Evolutionary conservation across 2,113 vertebrate genomes (phyloP).

Genomic region (Brienomyrus longianalis): DNA sequence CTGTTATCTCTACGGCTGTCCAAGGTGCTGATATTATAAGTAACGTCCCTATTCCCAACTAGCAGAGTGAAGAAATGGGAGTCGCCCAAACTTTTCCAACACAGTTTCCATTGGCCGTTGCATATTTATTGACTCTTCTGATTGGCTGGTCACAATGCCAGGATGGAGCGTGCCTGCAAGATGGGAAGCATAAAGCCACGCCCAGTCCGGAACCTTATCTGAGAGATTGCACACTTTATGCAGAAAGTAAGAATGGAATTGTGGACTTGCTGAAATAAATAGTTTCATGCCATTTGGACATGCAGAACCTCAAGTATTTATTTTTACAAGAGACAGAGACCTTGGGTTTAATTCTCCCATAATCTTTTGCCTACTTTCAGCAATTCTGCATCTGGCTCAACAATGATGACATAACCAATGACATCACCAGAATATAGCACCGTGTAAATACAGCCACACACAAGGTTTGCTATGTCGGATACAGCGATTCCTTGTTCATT

Average conservation of each 20-base stretch:
- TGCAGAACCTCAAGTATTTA: not conserved
- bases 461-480: not conserved
- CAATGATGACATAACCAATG: not conserved
- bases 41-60: slow-evolving; percentile 11
- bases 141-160: slow-evolving; percentile 35
- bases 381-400: not conserved
- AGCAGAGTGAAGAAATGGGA: slow-evolving; percentile 45
- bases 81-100: slow-evolving; percentile 25
- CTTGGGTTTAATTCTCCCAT: not conserved
- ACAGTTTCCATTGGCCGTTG: slow-evolving; percentile 34
- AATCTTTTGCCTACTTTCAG: not conserved
- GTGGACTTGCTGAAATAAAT: not conserved
- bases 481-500: not conserved
- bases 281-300: not conserved
- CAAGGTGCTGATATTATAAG: slow-evolving; percentile 30
- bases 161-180: slow-evolving; percentile 55
- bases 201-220: slow-evolving; percentile 51
- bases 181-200: slow-evolving; percentile 53
- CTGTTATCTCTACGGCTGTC: slow-evolving; percentile 24
- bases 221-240: slow-evolving; percentile 53
- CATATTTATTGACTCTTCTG: slow-evolving; percentile 34
- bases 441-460: not conserved
- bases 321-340: not conserved
- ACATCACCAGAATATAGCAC: not conserved
- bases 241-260: slow-evolving; percentile 58